Evolutionary conservation across 2,113 vertebrate species (phyloP).

Genomic region (Myotis davidii): DNA sequence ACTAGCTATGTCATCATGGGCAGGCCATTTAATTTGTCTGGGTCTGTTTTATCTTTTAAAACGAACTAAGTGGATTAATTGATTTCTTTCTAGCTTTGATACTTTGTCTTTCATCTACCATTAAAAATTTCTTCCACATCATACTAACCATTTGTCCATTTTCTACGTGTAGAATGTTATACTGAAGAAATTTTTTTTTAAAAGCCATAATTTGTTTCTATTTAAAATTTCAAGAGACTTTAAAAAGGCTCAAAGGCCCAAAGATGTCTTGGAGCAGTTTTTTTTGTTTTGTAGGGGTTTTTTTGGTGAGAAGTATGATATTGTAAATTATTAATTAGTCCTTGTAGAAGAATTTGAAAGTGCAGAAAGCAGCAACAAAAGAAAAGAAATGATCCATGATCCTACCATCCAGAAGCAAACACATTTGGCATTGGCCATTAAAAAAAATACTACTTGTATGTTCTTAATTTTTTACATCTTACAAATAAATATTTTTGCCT

Average conservation of each 20-base stretch:
- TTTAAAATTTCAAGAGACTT: neutral
- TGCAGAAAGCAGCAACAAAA: neutral
- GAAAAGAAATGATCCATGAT: neutral
- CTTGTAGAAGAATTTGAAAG: neutral
- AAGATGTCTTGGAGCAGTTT: neutral
- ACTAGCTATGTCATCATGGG: neutral
- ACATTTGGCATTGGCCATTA: neutral
- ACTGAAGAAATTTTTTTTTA: neutral
- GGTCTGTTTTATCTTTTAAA: neutral
- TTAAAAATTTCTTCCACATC: neutral
- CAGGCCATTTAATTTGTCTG: neutral
- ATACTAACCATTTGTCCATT: neutral
- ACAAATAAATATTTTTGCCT: neutral
- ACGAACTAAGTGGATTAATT: neutral
- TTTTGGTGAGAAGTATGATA: neutral
- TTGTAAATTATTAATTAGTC: neutral
- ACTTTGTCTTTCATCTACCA: constrained; percentile 24
- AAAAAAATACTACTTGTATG: neutral
- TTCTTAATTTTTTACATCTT: neutral
- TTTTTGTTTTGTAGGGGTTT: neutral
- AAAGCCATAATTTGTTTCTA: neutral
- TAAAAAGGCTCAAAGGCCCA: neutral
- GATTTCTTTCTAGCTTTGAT: neutral
- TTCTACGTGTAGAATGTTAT: neutral
- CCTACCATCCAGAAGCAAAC: neutral